Evolutionary conservation across 2,113 vertebrate genomes (phyloP), one percentile per base, ranked within the genome.

Genomic region (Hemicordylus capensis): DNA sequence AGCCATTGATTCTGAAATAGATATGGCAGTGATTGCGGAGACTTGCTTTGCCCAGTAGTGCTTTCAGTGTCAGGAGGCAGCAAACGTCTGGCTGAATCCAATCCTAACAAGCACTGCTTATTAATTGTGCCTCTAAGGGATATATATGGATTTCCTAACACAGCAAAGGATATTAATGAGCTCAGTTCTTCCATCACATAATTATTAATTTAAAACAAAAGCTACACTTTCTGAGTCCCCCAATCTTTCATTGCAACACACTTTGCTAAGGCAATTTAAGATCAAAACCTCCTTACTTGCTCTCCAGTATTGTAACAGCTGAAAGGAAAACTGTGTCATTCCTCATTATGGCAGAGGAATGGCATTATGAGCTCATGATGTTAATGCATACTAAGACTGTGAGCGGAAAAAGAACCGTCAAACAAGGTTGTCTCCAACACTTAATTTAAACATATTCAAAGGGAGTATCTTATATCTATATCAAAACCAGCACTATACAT

Each of bases 81-180:
- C 14, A 67, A 67, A 67, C 10, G 37, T 39, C 37, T 22, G 37
- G n/a, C 1, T 28, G 42, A 46, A 31, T 26, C 56, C 39, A 61
- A 46, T 31, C 19, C 14, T 58, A 73, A 72, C 22, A 34, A 22
- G 26, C 20, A 6, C 9, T 7, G 51, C 37, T 46, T 63, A 46
- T n/a, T 39, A n/a, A 72, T 44, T 51, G 44, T 22, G 9, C 2
- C 58, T 34, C 22, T 51, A 75, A 83, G 46, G 51, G n/a, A 26
- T 59, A 39, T 19, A 3, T 70, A 3, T 48, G 4, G 4, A 3
- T 66, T 76, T 76, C 15, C 46, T 76, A 26, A 34, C 48, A 77
- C 82, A 84, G 76, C 72, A 84, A 84, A 84, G 59, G 24, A 34
- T 31, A 24, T n/a, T 76, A 73, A 24, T 15, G 54, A 42, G 20